Evolutionary conservation across 2,113 vertebrate genomes (phyloP), one percentile per base, ranked within the genome.

Genomic region (Phycodurus eques): DNA sequence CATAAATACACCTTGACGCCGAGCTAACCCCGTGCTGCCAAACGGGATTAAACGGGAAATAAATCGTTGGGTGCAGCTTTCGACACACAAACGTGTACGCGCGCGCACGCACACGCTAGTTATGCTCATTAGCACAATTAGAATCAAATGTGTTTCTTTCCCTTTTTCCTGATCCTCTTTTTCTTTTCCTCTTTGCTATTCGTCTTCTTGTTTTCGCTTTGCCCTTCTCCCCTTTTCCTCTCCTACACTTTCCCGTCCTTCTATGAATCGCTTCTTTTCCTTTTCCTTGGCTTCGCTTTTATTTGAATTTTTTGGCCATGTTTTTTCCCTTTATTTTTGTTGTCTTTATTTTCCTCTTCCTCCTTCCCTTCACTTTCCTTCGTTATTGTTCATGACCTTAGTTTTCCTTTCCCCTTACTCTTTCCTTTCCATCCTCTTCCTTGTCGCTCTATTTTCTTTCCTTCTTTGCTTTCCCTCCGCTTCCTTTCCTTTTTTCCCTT

Each of bases 11-110:
- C 84, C 77, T 87, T 84, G 85, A 84, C 60, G 75, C 76, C 66
- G 72, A 82, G 82, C 88, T 82, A 76, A 68, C 81, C 80, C 72
- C 33, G 71, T 75, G 76, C 85, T 83, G 87, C 87, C 87, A 87
- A 85, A 83, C 86, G 72, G 11, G 84, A 89, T 90, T 88, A 89
- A 85, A 85, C 69, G 73, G 75, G 74, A 86, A 88, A 90, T 88
- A 88, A 87, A 90, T 88, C 86, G 86, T 78, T 70, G 2, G 20
- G 76, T 69, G 67, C 1, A 17, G 59, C 31, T 61, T 39, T 39
- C 35, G 8, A 56, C 77, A 63, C 81, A 61, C 31, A 35, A 15
- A 67, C 14, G 27, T 6, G 22, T 67, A 70, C 67, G 54, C 42
- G 47, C 59, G 5, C 2, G 8, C 39, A 17, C n/a, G n/a, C 13